Conservation (phyloP, 2,888 invertebrate species). For the Agapostemon virescens region DNA sequence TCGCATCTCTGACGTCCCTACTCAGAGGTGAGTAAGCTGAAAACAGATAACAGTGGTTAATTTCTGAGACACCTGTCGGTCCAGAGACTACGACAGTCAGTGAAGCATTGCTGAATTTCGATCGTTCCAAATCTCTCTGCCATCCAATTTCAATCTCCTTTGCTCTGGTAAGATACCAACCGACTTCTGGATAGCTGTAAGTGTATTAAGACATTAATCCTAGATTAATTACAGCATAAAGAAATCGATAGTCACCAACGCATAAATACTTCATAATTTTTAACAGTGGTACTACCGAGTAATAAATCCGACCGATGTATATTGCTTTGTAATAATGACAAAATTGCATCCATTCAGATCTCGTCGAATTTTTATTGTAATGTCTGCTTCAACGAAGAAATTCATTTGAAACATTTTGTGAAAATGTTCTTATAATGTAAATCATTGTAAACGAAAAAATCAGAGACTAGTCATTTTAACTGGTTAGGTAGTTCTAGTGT, state of each 20-base stretch:
- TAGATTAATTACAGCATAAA: not conserved
- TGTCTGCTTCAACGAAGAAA: too few species aligned
- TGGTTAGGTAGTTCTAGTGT: too few species aligned
- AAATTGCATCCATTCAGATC: too few species aligned
- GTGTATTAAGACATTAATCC: not conserved
- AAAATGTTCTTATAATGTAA: too few species aligned
- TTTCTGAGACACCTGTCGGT: slow-evolving; percentile 18
- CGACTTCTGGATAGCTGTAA: not conserved
- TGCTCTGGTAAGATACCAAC: not conserved
- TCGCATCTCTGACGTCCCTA: slow-evolving; percentile 3
- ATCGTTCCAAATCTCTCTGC: not conserved
- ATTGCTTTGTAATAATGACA: too few species aligned
- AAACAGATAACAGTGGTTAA: slow-evolving; percentile 13
- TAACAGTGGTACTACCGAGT: too few species aligned
- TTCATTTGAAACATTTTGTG: too few species aligned
- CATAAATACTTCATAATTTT: not conserved
- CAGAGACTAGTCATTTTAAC: too few species aligned
- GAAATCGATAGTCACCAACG: not conserved
- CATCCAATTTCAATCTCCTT: not conserved
- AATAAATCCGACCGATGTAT: too few species aligned
- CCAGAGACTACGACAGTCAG: slow-evolving; percentile 1
- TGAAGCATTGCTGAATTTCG: slow-evolving; percentile 12
- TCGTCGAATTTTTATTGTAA: too few species aligned
- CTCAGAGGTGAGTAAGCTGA: slow-evolving; percentile 11
- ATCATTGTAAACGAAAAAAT: too few species aligned